Percentiles rank a stretch among this genome's conserved stretches.
Evolutionary conservation across 2,888 invertebrate genomes (phyloP).

Genomic region (Tanypteryx hageni): DNA sequence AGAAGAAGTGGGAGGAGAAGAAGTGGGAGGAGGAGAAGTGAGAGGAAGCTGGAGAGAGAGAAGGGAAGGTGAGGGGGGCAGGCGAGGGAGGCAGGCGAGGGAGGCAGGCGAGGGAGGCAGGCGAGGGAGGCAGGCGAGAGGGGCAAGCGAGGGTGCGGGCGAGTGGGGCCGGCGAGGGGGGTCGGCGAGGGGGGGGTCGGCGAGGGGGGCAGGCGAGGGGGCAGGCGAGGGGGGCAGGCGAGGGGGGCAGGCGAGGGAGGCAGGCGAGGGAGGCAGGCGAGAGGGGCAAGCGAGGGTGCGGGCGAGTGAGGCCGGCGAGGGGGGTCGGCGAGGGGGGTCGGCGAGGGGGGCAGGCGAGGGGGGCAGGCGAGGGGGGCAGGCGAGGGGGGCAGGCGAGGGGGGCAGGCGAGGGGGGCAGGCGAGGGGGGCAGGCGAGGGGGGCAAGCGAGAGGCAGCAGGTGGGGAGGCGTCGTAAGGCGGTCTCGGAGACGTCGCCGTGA

Average conservation of each 20-base stretch:
- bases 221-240: too few species aligned
- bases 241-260: background rate
- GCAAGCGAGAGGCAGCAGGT: too few species aligned
- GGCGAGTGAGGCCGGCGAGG: background rate
- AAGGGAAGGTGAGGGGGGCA: background rate
- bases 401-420: too few species aligned
- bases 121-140: too few species aligned
- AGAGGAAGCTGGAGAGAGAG: background rate
- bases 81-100: too few species aligned
- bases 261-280: background rate
- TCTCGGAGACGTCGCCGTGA: too few species aligned
- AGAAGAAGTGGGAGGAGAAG: background rate
- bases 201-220: background rate
- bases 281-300: too few species aligned
- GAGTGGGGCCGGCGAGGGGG: too few species aligned
- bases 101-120: too few species aligned
- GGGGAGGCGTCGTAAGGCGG: background rate
- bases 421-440: background rate
- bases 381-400: too few species aligned
- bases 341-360: background rate
- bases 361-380: too few species aligned
- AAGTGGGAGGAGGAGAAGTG: background rate
- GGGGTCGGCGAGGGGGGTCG: background rate
- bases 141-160: too few species aligned
- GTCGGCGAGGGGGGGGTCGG: background rate